Base-by-base conservation (phyloP, 2,113 vertebrate species). In the Vimba vimba region DNA sequence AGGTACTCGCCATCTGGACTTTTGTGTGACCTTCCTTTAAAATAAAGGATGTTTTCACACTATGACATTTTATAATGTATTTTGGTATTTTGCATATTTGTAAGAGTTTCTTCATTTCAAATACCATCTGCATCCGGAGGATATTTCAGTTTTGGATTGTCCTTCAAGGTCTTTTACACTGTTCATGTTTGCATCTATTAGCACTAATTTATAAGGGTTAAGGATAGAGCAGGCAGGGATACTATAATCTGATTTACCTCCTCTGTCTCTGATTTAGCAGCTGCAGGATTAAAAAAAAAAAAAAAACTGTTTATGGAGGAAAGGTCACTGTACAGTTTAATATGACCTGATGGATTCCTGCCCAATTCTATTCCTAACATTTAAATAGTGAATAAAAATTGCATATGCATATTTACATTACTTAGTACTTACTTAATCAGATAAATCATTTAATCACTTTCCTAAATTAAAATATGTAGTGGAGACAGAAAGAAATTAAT, bases 1-100 rank as follows among this genome's bases (percentile, higher is more conserved):
- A 90, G 97, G 98, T 99, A 95, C 12, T 81, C 4, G 4, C 52
- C 39, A 39, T 88, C 74, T 83, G 82, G 82, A 64, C 15, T 76
- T 27, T 30, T 84, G 27, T 39, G 36, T 80, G 78, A 64, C 19
- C 21, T 75, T 52, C 21, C 33, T 45, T 81, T 43, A 71, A 57
- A 33, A 55, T 80, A 59, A 43, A 80, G 33, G 17, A 33, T 10
- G 19, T n/a, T 69, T 66, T 27, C 8, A 64, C 4, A 30, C 60
- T 82, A 1, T 27, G 60, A 7, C 27, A 69, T 55, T 82, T 33
- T 82, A 66, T 69, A 52, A 36, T 64, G 78, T 47, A 64, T 80
- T 64, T 64, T 64, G 25, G 4, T 13, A 27, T 4, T n/a, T 39
- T 39, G 73, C 73, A 8, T 17, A n/a, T 50, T 50, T 52, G 9